Evolutionary conservation across 1,140 invertebrate species (phyloP), one percentile per base, ranked within the genome.

Genomic region (Bombus haemorrhoidalis): DNA sequence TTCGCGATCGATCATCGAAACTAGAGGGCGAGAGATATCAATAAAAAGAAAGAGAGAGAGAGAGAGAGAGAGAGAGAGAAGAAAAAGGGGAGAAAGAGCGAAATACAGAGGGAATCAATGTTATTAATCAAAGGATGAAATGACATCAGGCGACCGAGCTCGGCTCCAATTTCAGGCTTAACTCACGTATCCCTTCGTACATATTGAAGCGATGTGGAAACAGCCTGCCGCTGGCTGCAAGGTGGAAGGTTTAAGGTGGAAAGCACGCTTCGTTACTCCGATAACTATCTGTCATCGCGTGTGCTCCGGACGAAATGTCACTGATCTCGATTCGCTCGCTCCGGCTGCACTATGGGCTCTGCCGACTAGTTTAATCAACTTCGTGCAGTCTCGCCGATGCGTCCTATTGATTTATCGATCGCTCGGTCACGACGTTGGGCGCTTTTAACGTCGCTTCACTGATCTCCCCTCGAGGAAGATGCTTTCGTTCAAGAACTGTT

Each of bases 221-320:
- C 75, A 59, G 34, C 1, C 43, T 66, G n/a, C 22, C 28, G 34
- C 6, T 41, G n/a, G 57, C 3, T 71, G 69, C 22, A 59, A n/a
- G 76, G 39, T 41, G 37, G 41, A 57, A 73, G 79, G 85, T 82
- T 80, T 78, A 88, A 88, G 87, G 74, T 74, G 69, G 83, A 77
- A 74, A 83, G 37, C 81, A 83, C 84, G 88, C 66, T 83, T 89
- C 84, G 87, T 89, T 89, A 86, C 84, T 73, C 81, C 66, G 80
- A 89, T 80, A 89, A 89, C 88, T 89, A 89, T 89, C 84, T 81
- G 87, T 89, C 88, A 89, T 89, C 88, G 66, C 47, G 80, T 68
- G 64, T 62, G 32, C 39, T 59, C 57, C 87, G 66, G 62, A 57
- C 57, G 37, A 59, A 72, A 32, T 62, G 76, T 82, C 87, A 57